These are phyloP conservation scores for Harpalus rufipes DNA, from an alignment of 2,888 invertebrate genomes.

Conservation along the genomic window DNA sequence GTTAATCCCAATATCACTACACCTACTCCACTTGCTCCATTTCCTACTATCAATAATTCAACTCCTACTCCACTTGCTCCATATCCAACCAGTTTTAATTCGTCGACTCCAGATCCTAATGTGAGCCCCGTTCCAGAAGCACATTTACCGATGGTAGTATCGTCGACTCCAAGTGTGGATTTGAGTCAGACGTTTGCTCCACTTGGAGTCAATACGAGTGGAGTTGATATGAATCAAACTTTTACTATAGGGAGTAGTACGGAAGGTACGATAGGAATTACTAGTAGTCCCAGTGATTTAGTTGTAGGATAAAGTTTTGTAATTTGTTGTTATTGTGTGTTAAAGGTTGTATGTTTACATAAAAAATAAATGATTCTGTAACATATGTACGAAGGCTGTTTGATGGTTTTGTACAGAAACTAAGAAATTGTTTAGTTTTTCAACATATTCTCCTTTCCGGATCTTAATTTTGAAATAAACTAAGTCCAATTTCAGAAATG, in stretches of 20 bases:
- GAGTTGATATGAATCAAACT: slow-evolving; percentile 14
- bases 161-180: slow-evolving; percentile 17
- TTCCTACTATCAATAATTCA: background rate
- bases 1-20: slow-evolving; percentile 16
- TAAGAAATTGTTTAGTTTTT: too few species aligned
- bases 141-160: background rate
- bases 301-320: slow-evolving; percentile 10
- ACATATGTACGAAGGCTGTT: too few species aligned
- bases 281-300: slow-evolving; percentile 29
- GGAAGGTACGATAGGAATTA: slow-evolving; percentile 15
- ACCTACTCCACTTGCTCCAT: slow-evolving; percentile 45
- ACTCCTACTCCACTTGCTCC: background rate
- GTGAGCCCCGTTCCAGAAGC: background rate
- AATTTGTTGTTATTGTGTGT: background rate
- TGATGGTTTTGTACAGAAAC: too few species aligned
- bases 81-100: too few species aligned
- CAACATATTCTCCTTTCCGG: too few species aligned
- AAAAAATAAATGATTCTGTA: too few species aligned
- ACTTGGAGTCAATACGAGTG: background rate
- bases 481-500: too few species aligned
- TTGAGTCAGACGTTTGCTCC: slow-evolving; percentile 43
- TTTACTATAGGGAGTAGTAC: slow-evolving; percentile 5
- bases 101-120: slow-evolving; percentile 10
- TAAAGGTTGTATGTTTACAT: too few species aligned
- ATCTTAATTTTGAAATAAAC: too few species aligned